Base-by-base conservation (phyloP, 2,113 vertebrate species). In the Neodon shergylaensis region DNA sequence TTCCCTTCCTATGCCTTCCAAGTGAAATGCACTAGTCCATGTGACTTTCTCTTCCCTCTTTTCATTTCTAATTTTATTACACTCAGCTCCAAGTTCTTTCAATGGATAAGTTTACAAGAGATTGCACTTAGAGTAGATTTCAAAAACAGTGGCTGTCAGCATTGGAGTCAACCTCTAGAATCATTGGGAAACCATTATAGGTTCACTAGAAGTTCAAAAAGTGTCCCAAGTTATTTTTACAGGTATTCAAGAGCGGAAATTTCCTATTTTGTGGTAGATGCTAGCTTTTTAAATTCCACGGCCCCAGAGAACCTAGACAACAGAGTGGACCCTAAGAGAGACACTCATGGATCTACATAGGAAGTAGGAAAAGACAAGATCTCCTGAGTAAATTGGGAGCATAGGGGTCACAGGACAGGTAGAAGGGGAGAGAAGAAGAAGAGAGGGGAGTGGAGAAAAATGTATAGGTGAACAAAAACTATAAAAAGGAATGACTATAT, bases 61-160 rank as follows among this genome's bases (percentile, higher is more conserved):
- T 17, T 73, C 5, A 66, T n/a, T 7, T 58, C 9, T 54, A 88
- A 76, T 70, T 88, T 16, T 70, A 88, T 21, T 83, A 12, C 12
- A 86, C 8, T 77, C 14, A 92, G 11, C 42, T 92, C 83, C 78
- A 33, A 78, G 72, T 17, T 88, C 52, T 90, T 31, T 88, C 63
- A 85, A 4, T 77, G 13, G 44, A 68, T 16, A 88, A 3, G 44
- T 85, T 92, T 66, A 24, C 7, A 58, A 65, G 66, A 39, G 33
- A 36, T 95, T 84, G 22, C 81, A 81, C 42, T 81, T 81, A 72
- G 47, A 22, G 33, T 14, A 88, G 11, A 49, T 70, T 96, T 94
- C 44, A 79, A 78, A 39, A 94, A 70, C 74, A 26, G 21, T 47
- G n/a, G 52, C 54, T 94, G 31, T 7, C 68, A 65, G 36, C n/a